Conservation (phyloP, 2,888 invertebrate genomes). For the Epiblema foenella region DNA sequence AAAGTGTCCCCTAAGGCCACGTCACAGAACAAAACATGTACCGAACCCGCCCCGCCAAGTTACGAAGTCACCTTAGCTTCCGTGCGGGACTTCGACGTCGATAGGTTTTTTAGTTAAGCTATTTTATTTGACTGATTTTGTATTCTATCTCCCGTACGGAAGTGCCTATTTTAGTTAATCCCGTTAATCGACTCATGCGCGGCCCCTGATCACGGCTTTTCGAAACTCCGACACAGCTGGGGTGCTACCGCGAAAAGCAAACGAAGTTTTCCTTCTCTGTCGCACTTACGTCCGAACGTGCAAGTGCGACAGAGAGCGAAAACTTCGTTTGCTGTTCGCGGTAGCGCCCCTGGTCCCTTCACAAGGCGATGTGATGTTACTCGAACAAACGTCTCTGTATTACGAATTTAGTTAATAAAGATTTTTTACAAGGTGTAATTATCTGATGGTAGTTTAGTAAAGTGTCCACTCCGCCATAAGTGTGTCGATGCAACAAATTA, state of each 20-base stretch:
- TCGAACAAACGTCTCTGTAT: conserved; percentile 67
- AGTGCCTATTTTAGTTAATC: conserved; percentile 30
- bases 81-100: conserved; percentile 33
- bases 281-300: too few species aligned
- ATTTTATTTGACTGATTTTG: conserved; percentile 41
- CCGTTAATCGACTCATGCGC: conserved; percentile 37
- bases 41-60: too few species aligned
- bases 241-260: too few species aligned
- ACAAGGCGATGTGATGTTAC: conserved; percentile 64
- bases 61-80: neutral
- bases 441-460: conserved; percentile 57
- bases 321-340: too few species aligned
- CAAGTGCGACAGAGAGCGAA: too few species aligned
- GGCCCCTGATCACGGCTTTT: conserved; percentile 76
- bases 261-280: too few species aligned
- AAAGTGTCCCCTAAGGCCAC: too few species aligned
- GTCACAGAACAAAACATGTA: too few species aligned
- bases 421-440: conserved; percentile 62
- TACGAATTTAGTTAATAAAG: conserved; percentile 71
- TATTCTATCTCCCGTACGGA: conserved; percentile 22
- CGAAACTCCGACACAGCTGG: conserved; percentile 82
- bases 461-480: conserved; percentile 80
- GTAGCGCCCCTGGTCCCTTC: too few species aligned
- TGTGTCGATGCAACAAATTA: conserved; percentile 64
- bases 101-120: conserved; percentile 34